Evolutionary conservation across 2,113 vertebrate genomes (phyloP).

Genomic region (Archilochus colubris): DNA sequence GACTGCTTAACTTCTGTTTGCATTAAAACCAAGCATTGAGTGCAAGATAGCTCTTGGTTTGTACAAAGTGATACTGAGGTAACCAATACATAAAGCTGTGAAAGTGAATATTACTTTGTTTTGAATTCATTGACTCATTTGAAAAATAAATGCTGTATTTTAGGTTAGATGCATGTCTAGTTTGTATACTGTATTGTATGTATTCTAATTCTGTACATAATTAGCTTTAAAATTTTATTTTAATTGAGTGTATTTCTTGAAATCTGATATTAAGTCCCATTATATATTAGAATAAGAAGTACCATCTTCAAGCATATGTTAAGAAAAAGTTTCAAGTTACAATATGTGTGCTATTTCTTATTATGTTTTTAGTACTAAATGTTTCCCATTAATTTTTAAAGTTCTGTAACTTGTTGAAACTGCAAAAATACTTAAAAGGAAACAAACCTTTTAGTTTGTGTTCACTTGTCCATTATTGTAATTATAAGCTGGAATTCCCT

Average conservation of each 20-base stretch:
- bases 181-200: neutral
- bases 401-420: neutral
- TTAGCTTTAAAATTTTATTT: neutral
- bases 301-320: neutral
- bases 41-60: neutral
- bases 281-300: neutral
- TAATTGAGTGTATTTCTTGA: neutral
- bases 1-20: neutral
- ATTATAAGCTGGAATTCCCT: conserved; percentile 14
- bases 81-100: neutral
- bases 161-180: neutral
- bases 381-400: neutral
- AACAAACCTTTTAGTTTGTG: neutral
- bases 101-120: neutral
- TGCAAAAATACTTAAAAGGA: neutral
- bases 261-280: neutral
- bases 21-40: neutral
- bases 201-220: neutral
- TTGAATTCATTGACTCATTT: neutral
- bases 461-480: neutral
- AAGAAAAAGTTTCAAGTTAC: neutral
- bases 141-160: neutral
- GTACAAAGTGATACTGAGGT: neutral
- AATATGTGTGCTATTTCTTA: neutral
- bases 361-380: neutral